Evolutionary conservation across 2,797 vertebrate species (phyloP), one percentile per base, ranked within the genome.

Genomic region (Diplodus puntazzo): DNA sequence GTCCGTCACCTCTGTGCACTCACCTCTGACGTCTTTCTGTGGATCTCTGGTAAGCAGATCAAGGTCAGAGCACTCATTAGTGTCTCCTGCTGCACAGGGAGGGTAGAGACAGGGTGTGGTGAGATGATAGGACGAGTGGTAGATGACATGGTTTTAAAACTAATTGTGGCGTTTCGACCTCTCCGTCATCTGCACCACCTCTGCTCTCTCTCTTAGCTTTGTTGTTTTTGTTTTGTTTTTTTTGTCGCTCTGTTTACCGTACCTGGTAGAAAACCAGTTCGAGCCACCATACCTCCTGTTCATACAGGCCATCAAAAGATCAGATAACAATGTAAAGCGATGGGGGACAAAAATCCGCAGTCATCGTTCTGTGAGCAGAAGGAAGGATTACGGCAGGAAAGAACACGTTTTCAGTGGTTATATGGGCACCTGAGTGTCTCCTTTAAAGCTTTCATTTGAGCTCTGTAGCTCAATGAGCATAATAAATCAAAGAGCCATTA

Each of bases 31-130:
- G 45, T 50, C 42, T 42, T 12, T 72, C 1, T 39, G 25, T 77
- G 49, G 23, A 63, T 78, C 67, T 69, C 18, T 75, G 34, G n/a
- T 25, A 82, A 83, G 69, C 66, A 80, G 70, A 82, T 88, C 75
- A 85, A 89, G 90, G 92, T 92, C 90, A 89, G 55, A 80, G 63
- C 30, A 27, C 25, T 82, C 62, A 65, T 82, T 82, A 75, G 65
- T 72, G 81, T 81, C 78, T 83, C 63, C 76, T 77, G 70, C 80
- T 58, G 75, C 80, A 64, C 62, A 20, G 39, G 49, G 65, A 60
- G 54, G 54, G 67, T 42, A 27, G 30, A 72, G 65, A 60, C 7
- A 11, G 27, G 21, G 23, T 14, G 70, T 75, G 30, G 34, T 4
- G 4, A 70, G 60, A 76, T 17, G 55, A 53, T 3, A 13, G 39